Evolutionary conservation across 2,797 vertebrate genomes (phyloP).

Genomic region (Neosilurus mollespiculum): DNA sequence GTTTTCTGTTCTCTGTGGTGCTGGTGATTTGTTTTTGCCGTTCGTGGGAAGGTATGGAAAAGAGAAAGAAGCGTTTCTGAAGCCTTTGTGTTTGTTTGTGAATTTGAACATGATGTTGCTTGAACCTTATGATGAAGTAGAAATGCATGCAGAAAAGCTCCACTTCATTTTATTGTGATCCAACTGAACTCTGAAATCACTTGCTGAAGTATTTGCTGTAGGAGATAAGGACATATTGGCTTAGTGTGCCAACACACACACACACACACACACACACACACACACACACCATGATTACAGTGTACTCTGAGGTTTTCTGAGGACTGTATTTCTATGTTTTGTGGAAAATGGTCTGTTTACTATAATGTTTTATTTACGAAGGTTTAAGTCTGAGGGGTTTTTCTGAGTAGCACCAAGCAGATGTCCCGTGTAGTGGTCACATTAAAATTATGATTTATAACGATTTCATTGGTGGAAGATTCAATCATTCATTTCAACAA

Average conservation of each 20-base stretch:
- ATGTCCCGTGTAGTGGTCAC: neutral
- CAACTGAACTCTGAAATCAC: too few species aligned
- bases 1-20: too few species aligned
- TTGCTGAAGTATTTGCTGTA: constrained; percentile 24
- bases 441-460: neutral
- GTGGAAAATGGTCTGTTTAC: too few species aligned
- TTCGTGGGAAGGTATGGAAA: neutral
- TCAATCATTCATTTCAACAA: too few species aligned
- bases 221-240: constrained; percentile 17
- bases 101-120: constrained; percentile 23
- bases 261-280: constrained; percentile 4
- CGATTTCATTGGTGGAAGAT: too few species aligned
- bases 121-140: neutral
- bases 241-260: neutral
- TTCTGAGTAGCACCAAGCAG: neutral
- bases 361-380: neutral
- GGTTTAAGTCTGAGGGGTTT: neutral
- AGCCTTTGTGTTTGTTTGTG: neutral
- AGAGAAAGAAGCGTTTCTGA: neutral
- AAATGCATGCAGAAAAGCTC: neutral
- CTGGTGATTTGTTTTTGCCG: constrained; percentile 2
- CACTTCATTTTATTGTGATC: constrained; percentile 21
- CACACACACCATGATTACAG: neutral
- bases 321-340: too few species aligned
- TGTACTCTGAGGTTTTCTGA: too few species aligned